Evolutionary conservation across 2,888 invertebrate genomes (phyloP), one percentile per base, ranked within the genome.

Genomic region (Thumatha senex): DNA sequence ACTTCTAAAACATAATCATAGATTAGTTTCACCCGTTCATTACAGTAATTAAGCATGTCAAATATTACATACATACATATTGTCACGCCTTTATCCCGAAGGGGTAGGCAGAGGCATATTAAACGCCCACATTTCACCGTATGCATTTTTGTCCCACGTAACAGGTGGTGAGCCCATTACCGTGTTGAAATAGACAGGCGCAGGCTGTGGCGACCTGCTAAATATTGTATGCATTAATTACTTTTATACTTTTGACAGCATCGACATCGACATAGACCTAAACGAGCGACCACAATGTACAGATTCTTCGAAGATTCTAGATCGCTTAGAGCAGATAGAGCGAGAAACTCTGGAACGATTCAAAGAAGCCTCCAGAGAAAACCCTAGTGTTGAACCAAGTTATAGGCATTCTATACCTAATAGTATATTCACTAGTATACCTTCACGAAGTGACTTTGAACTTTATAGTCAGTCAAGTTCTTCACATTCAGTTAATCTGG

Each of bases 261-360:
- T 90, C 52, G 88, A 90, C 15, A 83, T 90, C 41, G 75, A 86
- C 40, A 82, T 89, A 34, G 82, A 88, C 60, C 83, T 89, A 51
- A 80, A 76, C 46, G 66, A 77, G 29, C 69, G 83, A 54, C 79
- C 80, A 0, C 61, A 67, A 53, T 75, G 73, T 38, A 65, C 67
- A 11, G 89, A 91, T 61, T 71, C 89, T 0, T 61, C 75, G 1
- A 72, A 76, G 57, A 85, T 82, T 1, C 76, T 91, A n/a, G 88
- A 89, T 15, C 80, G 86, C 4, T 69, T 91, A 38, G 90, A 91
- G 50, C 76, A 74, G 65, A 91, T 91, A 40, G 90, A 91, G 61
- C 83, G 68, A 33, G 90, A 89, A 61, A 91, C 90, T 0, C 72
- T 60, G 40, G 80, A 83, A 35, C 74, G 90, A n/a, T 63, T 82